A percentile compares a stretch with the other conserved stretches of the same genome.
Conservation (phyloP, 23 tunicate species). For the Styela plicata region DNA sequence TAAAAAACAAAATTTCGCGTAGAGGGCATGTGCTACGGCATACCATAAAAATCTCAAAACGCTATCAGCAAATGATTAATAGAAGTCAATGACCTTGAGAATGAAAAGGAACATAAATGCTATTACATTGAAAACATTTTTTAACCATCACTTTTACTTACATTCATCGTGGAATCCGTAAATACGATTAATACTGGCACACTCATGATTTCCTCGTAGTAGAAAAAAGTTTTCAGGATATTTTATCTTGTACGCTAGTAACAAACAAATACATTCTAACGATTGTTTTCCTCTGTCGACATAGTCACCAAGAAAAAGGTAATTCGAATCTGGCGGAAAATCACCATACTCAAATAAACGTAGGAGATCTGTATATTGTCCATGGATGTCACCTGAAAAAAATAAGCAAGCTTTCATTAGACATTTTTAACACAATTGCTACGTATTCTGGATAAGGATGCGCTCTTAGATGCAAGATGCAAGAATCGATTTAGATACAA, state of each 20-base stretch:
- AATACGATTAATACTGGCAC: slow-evolving; percentile 97
- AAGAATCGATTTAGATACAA: too few species aligned
- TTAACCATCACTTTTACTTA: slow-evolving; percentile 31
- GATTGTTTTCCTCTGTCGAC: slow-evolving; percentile 99
- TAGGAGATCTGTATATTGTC: slow-evolving; percentile 87
- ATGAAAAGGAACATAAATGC: too few species aligned
- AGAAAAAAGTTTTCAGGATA: slow-evolving; percentile 99
- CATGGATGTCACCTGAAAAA: slow-evolving; percentile 82
- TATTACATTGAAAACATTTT: not conserved
- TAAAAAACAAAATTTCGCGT: too few species aligned
- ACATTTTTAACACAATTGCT: too few species aligned
- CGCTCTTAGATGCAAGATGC: too few species aligned
- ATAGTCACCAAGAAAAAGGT: slow-evolving; percentile 96
- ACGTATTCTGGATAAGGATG: too few species aligned
- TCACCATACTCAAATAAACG: slow-evolving; percentile 98
- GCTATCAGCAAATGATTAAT: not conserved
- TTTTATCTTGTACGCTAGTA: slow-evolving; percentile 98
- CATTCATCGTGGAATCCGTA: slow-evolving; percentile 99
- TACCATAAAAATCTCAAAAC: too few species aligned
- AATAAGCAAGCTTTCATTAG: too few species aligned
- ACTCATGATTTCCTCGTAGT: slow-evolving; percentile 98
- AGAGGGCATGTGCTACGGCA: too few species aligned
- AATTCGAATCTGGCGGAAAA: slow-evolving; percentile 98
- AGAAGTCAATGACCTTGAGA: not conserved
- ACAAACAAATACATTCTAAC: slow-evolving; percentile 91